These are phyloP conservation scores for Neopelma chrysocephalum DNA, from an alignment of 2,797 vertebrate genomes.

Conservation along the genomic window DNA sequence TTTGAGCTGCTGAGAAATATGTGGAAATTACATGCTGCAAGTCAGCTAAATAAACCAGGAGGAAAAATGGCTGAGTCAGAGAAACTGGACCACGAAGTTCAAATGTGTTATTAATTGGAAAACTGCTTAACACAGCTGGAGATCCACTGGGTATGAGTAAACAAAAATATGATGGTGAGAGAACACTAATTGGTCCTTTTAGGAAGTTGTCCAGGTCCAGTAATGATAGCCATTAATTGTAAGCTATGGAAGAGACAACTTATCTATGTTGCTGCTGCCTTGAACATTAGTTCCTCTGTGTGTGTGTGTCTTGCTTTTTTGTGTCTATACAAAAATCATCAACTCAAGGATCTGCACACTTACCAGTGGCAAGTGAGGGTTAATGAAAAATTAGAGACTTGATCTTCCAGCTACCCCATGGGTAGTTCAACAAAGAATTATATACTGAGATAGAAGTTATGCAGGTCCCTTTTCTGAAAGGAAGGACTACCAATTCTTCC, in stretches of 20 bases:
- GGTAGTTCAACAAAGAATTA: not conserved
- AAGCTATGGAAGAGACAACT: not conserved
- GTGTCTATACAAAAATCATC: not conserved
- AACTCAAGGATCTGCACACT: not conserved
- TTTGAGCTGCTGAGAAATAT: slow-evolving; percentile 43
- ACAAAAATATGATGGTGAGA: slow-evolving; percentile 3
- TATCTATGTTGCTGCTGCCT: not conserved
- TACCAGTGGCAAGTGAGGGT: not conserved
- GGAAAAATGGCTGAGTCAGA: slow-evolving; percentile 44
- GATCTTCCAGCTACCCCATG: not conserved
- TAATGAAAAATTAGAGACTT: not conserved
- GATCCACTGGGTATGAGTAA: slow-evolving; percentile 18
- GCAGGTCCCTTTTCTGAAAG: not conserved
- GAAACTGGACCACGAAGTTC: slow-evolving; percentile 1
- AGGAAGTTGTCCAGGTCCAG: not conserved
- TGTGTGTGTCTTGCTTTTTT: not conserved
- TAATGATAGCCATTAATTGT: not conserved
- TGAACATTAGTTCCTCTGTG: not conserved
- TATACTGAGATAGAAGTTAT: not conserved
- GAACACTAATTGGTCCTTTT: slow-evolving; percentile 17
- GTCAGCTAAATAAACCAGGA: slow-evolving; percentile 22
- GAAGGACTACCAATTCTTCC: not conserved
- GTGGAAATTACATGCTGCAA: slow-evolving; percentile 38
- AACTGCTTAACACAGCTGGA: slow-evolving; percentile 34
- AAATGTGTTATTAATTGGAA: slow-evolving; percentile 35